A percentile compares a stretch with the other conserved stretches of the same genome.
Conservation (phyloP, 1,140 invertebrate genomes). For the Belonocnema kinseyi region DNA sequence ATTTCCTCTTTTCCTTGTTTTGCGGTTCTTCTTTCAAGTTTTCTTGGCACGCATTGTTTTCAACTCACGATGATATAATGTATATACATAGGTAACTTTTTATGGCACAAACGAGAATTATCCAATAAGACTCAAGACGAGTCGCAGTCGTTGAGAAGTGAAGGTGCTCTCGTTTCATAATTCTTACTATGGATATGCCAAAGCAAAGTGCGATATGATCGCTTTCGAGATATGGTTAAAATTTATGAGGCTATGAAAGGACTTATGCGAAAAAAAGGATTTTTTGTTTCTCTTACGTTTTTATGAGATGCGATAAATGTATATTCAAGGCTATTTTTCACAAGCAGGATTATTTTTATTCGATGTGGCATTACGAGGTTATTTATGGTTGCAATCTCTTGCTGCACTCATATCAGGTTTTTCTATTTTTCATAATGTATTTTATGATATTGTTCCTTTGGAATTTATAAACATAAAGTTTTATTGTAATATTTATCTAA, state of each 20-base stretch:
- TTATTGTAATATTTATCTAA: too few species aligned
- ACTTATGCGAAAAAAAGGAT: not conserved
- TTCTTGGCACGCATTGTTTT: too few species aligned
- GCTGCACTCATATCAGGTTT: not conserved
- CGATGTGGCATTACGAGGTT: too few species aligned
- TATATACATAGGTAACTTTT: too few species aligned
- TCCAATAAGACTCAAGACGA: not conserved
- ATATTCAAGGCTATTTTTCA: too few species aligned
- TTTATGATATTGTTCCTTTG: too few species aligned
- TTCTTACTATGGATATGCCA: constrained; percentile 7
- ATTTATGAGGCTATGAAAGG: constrained; percentile 14
- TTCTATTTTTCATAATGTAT: not conserved
- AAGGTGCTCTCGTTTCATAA: constrained; percentile 6
- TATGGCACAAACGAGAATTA: not conserved
- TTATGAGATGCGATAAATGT: not conserved
- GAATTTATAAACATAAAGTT: too few species aligned
- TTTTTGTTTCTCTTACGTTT: constrained; percentile 16
- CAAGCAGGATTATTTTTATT: too few species aligned
- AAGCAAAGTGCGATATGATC: not conserved
- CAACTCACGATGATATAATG: too few species aligned
- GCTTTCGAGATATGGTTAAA: constrained; percentile 1
- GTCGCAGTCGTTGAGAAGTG: not conserved
- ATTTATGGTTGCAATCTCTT: too few species aligned
- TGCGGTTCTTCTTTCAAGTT: too few species aligned
- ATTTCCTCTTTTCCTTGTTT: too few species aligned